Evolutionary conservation across 2,888 invertebrate species (phyloP), one percentile per base, ranked within the genome.

Genomic region (Coelinius sp.): DNA sequence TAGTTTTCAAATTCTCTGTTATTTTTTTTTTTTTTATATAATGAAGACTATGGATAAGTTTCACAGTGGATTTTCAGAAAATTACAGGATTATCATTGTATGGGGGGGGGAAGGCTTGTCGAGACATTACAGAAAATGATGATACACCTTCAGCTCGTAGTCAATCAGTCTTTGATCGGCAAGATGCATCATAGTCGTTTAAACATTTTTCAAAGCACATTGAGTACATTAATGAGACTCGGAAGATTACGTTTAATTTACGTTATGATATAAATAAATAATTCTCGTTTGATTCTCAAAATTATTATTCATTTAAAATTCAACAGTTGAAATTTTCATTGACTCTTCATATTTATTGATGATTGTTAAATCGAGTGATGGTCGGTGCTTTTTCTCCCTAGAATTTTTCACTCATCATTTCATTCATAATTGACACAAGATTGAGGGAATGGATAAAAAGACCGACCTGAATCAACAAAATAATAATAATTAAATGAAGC

Each of bases 91-190:
- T 71, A 66, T 73, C 24, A 44, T 62, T 72, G 44, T 49, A 31
- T 31, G 70, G 38, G 67, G 25, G 38, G 49, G 38, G 35, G 65
- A 22, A 24, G 52, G 35, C 2, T 24, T 27, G 14, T 53, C 53
- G 14, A 53, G 27, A 53, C 53, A 53, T 24, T 49, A 31, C 3
- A 31, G 20, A 49, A 53, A 38, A 70, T 69, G 22, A 62, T 65
- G 31, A 44, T 70, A 70, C 53, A 73, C 24, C 5, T 74, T 76
- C 77, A 78, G 73, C 74, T 80, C 75, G 74, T 77, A 77, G 70
- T 77, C 77, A 73, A 78, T 83, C 82, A 81, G 83, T 83, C 81
- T 81, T 81, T 77, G 74, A 71, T 73, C 75, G 75, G 76, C 44
- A 44, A 75, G 77, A 76, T 68, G 59, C 67, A 63, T 70, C 64